phyloP scores from a whole-genome alignment of 2,797 vertebrate species.

The Crenichthys baileyi region DNA sequence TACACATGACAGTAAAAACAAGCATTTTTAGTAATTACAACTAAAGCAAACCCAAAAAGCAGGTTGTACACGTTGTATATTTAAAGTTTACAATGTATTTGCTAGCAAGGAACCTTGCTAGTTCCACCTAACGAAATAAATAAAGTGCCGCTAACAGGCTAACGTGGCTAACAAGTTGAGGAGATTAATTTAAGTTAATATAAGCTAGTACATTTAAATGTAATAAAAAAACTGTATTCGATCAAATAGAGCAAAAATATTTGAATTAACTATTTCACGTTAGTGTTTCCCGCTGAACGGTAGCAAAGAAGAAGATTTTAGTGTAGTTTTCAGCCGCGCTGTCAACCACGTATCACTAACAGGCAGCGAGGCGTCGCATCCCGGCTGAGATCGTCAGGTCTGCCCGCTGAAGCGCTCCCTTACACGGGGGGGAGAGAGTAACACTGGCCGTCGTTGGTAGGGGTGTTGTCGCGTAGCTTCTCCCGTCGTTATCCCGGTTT shows the following conservation, averaged over 20 bases:
- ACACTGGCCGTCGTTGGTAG: constrained; percentile 48
- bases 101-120: constrained; percentile 55
- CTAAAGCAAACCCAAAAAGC: not conserved
- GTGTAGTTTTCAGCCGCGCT: constrained; percentile 10
- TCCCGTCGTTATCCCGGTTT: constrained; percentile 78
- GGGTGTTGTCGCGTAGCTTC: constrained; percentile 67
- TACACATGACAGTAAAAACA: not conserved
- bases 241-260: not conserved
- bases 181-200: constrained; percentile 40
- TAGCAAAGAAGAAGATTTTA: not conserved
- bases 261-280: not conserved
- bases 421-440: constrained; percentile 52
- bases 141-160: constrained; percentile 58
- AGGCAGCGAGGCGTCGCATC: constrained; percentile 27
- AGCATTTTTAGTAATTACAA: constrained; percentile 2
- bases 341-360: constrained; percentile 28
- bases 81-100: constrained; percentile 24
- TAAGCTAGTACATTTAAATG: constrained; percentile 41
- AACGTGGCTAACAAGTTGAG: constrained; percentile 60
- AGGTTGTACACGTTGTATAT: constrained; percentile 1
- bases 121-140: constrained; percentile 24
- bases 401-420: constrained; percentile 48
- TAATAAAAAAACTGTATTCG: not conserved
- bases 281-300: not conserved
- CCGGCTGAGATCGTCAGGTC: constrained; percentile 25